A percentile compares a stretch with the other conserved stretches of the same genome.
phyloP scores from a whole-genome alignment of 2,113 vertebrate genomes.

The Lucifuga dentata region DNA sequence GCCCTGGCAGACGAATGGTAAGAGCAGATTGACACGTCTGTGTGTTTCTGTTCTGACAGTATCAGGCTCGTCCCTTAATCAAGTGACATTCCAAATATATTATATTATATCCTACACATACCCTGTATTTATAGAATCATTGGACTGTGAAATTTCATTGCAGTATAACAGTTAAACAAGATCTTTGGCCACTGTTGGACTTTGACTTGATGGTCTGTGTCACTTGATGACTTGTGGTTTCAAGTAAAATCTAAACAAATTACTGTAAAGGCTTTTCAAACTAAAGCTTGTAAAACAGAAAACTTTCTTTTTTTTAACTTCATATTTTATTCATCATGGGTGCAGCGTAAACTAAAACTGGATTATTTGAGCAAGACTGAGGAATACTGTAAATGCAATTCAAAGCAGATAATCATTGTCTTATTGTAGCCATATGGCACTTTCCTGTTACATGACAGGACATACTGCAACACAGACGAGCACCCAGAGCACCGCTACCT shows the following conservation, averaged over 20 bases:
- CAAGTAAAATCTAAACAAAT: slow-evolving; percentile 51
- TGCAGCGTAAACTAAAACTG: not conserved
- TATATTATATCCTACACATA: not conserved
- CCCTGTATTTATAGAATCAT: slow-evolving; percentile 20
- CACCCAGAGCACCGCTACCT: slow-evolving; percentile 93
- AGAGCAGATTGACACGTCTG: slow-evolving; percentile 58
- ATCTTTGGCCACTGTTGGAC: slow-evolving; percentile 8
- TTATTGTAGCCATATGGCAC: no score
- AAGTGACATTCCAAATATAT: slow-evolving; percentile 11
- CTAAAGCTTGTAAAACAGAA: slow-evolving; percentile 27
- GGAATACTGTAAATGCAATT: not conserved
- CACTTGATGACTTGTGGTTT: slow-evolving; percentile 61
- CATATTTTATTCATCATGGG: not conserved
- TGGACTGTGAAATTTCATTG: not conserved
- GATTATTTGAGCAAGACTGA: not conserved
- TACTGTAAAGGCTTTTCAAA: slow-evolving; percentile 48
- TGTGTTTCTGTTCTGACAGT: not conserved
- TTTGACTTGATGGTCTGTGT: slow-evolving; percentile 57
- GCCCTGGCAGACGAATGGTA: slow-evolving; percentile 97
- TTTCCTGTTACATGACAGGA: slow-evolving; percentile 80
- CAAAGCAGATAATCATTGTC: not conserved
- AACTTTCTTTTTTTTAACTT: slow-evolving; percentile 22
- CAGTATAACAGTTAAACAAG: slow-evolving; percentile 22
- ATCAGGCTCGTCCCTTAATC: not conserved
- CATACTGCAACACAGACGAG: slow-evolving; percentile 95